Percentiles rank a stretch among this genome's conserved stretches.
Evolutionary conservation across 1,140 invertebrate genomes (phyloP).

Genomic region (Drosophila burlai): DNA sequence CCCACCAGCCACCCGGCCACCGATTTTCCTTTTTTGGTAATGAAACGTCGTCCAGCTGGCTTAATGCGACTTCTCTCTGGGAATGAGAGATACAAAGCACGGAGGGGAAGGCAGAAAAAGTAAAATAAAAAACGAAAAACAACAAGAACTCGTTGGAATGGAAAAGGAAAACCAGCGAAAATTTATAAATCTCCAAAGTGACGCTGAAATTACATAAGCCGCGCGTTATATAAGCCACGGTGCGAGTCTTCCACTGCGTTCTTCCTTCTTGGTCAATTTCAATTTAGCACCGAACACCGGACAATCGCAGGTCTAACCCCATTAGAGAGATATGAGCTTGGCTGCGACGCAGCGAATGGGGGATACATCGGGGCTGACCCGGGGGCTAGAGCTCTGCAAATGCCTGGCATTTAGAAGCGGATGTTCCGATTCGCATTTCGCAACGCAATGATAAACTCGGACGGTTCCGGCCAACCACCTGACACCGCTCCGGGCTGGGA

Average conservation of each 20-base stretch:
- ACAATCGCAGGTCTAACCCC: slow-evolving; percentile 56
- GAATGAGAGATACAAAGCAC: slow-evolving; percentile 44
- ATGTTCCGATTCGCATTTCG: slow-evolving; percentile 82
- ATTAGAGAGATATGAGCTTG: slow-evolving; percentile 49
- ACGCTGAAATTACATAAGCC: slow-evolving; percentile 78
- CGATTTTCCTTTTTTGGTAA: slow-evolving; percentile 54
- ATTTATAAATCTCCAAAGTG: slow-evolving; percentile 82
- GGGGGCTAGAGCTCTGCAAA: slow-evolving; percentile 22
- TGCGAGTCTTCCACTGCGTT: slow-evolving; percentile 15
- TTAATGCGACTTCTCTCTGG: slow-evolving; percentile 67
- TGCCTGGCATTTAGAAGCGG: slow-evolving; percentile 79
- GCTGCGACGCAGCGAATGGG: background rate
- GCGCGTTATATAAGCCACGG: slow-evolving; percentile 51
- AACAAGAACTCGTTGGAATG: slow-evolving; percentile 28
- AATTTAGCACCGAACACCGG: slow-evolving; percentile 56
- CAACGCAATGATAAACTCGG: slow-evolving; percentile 78
- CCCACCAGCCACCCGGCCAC: background rate
- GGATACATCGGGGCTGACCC: slow-evolving; percentile 3
- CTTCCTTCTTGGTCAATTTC: slow-evolving; percentile 50
- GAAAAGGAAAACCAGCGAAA: slow-evolving; percentile 55
- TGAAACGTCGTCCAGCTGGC: slow-evolving; percentile 78
- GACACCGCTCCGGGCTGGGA: slow-evolving; percentile 9
- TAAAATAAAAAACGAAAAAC: slow-evolving; percentile 9
- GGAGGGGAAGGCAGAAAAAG: slow-evolving; percentile 5
- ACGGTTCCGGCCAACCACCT: slow-evolving; percentile 65